phyloP scores from a whole-genome alignment of 2,797 vertebrate species.

The Galagoides demidoff region DNA sequence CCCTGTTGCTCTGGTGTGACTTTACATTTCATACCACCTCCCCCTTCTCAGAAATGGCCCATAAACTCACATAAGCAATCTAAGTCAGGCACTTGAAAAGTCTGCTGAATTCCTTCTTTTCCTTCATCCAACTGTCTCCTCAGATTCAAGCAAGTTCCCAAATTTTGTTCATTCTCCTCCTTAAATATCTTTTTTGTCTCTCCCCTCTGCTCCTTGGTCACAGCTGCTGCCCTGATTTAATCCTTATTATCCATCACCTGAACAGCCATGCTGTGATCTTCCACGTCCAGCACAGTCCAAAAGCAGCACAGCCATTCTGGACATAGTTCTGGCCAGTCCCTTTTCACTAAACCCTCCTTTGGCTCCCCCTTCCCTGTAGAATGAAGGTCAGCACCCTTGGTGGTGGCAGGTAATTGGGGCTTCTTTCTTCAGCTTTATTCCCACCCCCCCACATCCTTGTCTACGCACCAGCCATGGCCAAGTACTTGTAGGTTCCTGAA shows the following conservation, averaged over 20 bases:
- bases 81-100: not conserved
- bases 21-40: not conserved
- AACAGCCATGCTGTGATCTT: not conserved
- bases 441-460: rapidly evolving
- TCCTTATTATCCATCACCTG: not conserved
- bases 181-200: not conserved
- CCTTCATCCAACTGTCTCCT: not conserved
- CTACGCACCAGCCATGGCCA: not conserved
- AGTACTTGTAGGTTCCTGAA: not conserved
- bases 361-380: not conserved
- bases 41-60: not conserved
- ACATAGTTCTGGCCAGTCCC: not conserved
- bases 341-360: not conserved
- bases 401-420: no score
- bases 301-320: not conserved
- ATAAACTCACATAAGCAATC: not conserved
- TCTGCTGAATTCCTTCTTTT: not conserved
- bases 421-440: not conserved
- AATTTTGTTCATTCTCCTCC: not conserved
- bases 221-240: not conserved
- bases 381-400: not conserved
- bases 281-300: not conserved
- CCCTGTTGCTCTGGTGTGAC: not conserved
- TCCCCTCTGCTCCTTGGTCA: not conserved
- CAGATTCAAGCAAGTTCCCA: not conserved